Conservation (phyloP, 2,888 invertebrate species). For the Troglohyphantes excavatus region DNA sequence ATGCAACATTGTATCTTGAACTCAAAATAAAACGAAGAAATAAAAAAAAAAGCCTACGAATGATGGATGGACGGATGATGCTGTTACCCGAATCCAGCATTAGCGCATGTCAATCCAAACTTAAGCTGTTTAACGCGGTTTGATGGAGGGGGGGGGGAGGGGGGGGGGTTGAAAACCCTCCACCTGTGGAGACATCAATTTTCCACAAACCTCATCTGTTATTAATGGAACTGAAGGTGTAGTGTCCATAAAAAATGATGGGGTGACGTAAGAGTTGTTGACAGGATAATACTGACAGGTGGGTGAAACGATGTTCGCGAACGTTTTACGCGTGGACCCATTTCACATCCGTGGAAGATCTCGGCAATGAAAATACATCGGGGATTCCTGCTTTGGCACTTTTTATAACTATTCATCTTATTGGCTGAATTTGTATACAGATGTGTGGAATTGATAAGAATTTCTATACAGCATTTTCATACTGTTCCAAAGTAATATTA, state of each 20-base stretch:
- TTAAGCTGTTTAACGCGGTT: slow-evolving; percentile 22
- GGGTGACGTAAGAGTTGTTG: neutral
- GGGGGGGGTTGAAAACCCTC: neutral
- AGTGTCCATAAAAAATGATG: neutral
- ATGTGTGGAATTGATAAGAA: too few species aligned
- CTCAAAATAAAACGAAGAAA: too few species aligned
- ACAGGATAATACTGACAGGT: slow-evolving; percentile 25
- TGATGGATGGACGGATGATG: slow-evolving; percentile 30
- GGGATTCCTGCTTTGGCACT: neutral
- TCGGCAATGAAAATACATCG: neutral
- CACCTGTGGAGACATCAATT: slow-evolving; percentile 27
- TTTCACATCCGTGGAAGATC: neutral
- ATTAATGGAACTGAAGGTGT: slow-evolving; percentile 26
- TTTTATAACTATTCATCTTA: neutral
- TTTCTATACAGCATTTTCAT: too few species aligned
- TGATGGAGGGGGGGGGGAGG: too few species aligned
- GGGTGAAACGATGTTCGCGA: neutral
- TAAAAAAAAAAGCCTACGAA: neutral
- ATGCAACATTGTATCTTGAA: too few species aligned
- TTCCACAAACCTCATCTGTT: slow-evolving; percentile 17
- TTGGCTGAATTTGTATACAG: too few species aligned
- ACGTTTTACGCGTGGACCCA: neutral
- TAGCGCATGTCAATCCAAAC: slow-evolving; percentile 19
- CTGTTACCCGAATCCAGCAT: slow-evolving; percentile 15
- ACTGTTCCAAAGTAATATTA: too few species aligned